These are phyloP conservation scores for honey bee (Apis mellifera) DNA, from an alignment of 1,140 invertebrate species.

Conservation along the genomic window Amel_HAv3.1 CM009938.2:1176001-1176500, in stretches of 20 bases:
- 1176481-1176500: too few species aligned
- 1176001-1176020: slow-evolving; percentile 44
- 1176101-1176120: neutral
- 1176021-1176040: slow-evolving; percentile 36
- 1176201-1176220: neutral
- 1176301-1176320: neutral
- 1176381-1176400: slow-evolving; percentile 8
- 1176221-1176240: neutral
- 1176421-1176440: slow-evolving; percentile 13
- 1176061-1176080: neutral
- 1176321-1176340: neutral
- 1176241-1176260: neutral
- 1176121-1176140: neutral
- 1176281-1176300: too few species aligned
- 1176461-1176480: slow-evolving; percentile 11
- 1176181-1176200: neutral
- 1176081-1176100: slow-evolving; percentile 5
- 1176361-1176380: neutral
- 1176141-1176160: neutral
- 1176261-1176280: neutral
- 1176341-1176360: neutral
- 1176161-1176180: neutral
- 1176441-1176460: neutral
- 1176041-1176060: slow-evolving; percentile 42
- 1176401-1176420: slow-evolving; percentile 7